Base-by-base conservation (phyloP, 2,888 invertebrate species). In the Diadegma fenestrale region DNA sequence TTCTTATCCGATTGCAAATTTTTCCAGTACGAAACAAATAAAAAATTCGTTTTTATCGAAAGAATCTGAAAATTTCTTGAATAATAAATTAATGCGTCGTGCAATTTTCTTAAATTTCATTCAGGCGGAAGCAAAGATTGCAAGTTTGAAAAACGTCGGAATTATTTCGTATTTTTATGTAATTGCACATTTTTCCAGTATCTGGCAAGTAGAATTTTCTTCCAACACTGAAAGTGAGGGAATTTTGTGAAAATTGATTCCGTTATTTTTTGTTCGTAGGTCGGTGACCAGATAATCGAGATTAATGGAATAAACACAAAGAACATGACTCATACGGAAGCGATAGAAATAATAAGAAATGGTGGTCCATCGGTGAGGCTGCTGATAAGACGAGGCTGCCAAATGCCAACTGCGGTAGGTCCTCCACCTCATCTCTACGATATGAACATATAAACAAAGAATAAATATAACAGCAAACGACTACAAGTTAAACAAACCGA, bases 271-370 rank as follows among this genome's bases (percentile, higher is more conserved):
- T 33, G 3, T 89, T 96, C 17, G 12, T 90, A 96, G 96, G 95
- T 96, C 86, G 96, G 96, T 0, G 96, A 96, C 93, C 96, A 96
- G 92, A 95, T 97, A 87, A 95, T 96, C 82, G 96, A 96, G 93
- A 97, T 97, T 87, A 97, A 97, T 92, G 95, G 96, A 30, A 95
- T 95, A 87, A 95, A 95, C 89, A 96, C 96, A 33, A 95, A 95
- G 89, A 96, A 95, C 89, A 96, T 97, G 96, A 96, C 96, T n/a
- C 97, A 97, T 92, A 95, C 96, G 22, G 96, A 96, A 90, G 97
- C 97, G 26, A 97, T 97, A 88, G 95, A 96, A 90, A 95, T 97
- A 86, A 97, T 97, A 89, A 96, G 96, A 89, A 96, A 95, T 89
- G 96, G 96, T 80, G 96, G 96, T 26, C 94, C 95, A 75, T 94